A percentile compares a stretch with the other conserved stretches of the same genome.
These are phyloP conservation scores for Zaprionus inermis DNA, from an alignment of 1,140 invertebrate species.

Conservation along the genomic window DNA sequence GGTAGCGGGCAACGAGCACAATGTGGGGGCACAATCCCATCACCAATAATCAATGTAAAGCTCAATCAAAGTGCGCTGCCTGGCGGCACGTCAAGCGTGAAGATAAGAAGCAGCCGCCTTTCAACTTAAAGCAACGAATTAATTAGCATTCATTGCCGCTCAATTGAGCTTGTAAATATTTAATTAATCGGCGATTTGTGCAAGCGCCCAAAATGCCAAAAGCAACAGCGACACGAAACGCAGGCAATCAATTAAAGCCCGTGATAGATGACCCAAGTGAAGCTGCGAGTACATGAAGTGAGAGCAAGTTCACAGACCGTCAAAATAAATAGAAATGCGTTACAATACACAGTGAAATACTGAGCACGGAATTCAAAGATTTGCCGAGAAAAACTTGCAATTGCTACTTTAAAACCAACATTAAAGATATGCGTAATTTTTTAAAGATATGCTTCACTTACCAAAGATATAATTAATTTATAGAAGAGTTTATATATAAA, in stretches of 20 bases:
- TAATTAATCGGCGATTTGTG: constrained; percentile 73
- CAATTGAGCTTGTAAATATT: constrained; percentile 81
- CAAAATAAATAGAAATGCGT: constrained; percentile 10
- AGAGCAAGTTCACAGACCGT: neutral
- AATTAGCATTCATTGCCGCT: constrained; percentile 75
- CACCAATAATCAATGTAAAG: constrained; percentile 55
- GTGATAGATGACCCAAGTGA: constrained; percentile 54
- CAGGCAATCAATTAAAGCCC: constrained; percentile 62
- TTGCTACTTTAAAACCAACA: neutral
- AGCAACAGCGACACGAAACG: constrained; percentile 23
- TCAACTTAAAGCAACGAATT: constrained; percentile 62
- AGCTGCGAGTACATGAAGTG: neutral
- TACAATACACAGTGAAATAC: neutral
- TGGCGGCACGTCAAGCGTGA: constrained; percentile 51
- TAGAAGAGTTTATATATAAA: too few species aligned
- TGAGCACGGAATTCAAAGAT: neutral
- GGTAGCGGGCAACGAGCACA: neutral
- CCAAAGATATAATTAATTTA: too few species aligned
- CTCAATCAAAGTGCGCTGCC: constrained; percentile 24
- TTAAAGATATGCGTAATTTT: too few species aligned
- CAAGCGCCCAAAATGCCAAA: constrained; percentile 34
- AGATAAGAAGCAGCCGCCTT: constrained; percentile 58
- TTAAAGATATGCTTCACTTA: too few species aligned
- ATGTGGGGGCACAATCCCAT: neutral
- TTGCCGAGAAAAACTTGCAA: neutral